Evolutionary conservation across 2,888 invertebrate genomes (phyloP), one percentile per base, ranked within the genome.

Genomic region (Scaptodrosophila latifasciaeformis): DNA sequence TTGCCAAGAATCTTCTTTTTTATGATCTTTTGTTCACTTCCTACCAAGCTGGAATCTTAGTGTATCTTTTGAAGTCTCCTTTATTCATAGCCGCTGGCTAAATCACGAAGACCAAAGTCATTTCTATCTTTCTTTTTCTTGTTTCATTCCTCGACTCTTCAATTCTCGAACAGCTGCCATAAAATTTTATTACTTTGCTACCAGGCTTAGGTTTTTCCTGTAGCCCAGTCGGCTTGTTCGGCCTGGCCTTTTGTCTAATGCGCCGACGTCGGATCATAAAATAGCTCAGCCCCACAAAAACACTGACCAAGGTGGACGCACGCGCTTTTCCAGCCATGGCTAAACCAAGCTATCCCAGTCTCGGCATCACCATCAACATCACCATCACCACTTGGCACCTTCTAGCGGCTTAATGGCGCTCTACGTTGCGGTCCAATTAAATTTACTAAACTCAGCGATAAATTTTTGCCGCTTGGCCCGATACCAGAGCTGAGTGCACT

Each of bases 111-210:
- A n/a, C n/a, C n/a, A n/a, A n/a, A n/a, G n/a, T n/a, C n/a, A n/a
- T n/a, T n/a, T n/a, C n/a, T n/a, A n/a, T n/a, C n/a, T n/a, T n/a
- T n/a, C n/a, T n/a, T n/a, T n/a, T n/a, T n/a, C n/a, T n/a, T n/a
- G n/a, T n/a, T n/a, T n/a, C n/a, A n/a, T 24, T 24, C 24, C 24
- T 24, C 4, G 24, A 3, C 24, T 3, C 3, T 24, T 15, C 37
- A 31, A 35, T 65, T 53, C 62, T 65, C 49, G 63, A 68, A 62
- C 66, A 69, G 65, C 69, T 70, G 66, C 71, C 78, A 81, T 82
- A 80, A 82, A 83, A 82, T 78, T 82, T 82, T 83, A 82, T 81
- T 74, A 70, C 69, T 56, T 53, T 66, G 82, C 82, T 82, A 82
- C 82, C 83, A 62, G 75, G 63, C 65, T 72, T 71, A 45, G 37